Evolutionary conservation across 2,797 vertebrate species (phyloP), one percentile per base, ranked within the genome.

Genomic region (Lateolabrax maculatus): DNA sequence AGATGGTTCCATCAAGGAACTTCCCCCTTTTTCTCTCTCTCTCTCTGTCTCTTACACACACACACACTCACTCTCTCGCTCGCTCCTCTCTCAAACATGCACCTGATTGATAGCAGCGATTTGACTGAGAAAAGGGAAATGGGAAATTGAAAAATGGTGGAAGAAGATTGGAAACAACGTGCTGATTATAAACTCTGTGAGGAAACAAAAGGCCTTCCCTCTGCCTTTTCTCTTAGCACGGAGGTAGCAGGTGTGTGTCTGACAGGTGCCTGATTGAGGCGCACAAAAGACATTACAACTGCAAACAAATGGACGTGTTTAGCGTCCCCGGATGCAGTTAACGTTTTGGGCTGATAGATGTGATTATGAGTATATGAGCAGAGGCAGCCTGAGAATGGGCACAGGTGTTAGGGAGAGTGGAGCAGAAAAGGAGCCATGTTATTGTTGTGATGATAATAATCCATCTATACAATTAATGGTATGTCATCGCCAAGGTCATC

Each of bases 241-340:
- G 88, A 90, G 93, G 93, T 84, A 94, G 95, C 95, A 95, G 95
- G 93, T 94, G 92, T 89, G 91, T 90, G 89, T 93, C 89, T 94
- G 95, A 95, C 95, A 95, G 94, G 94, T 95, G 94, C 94, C 92
- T 95, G 95, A 95, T 95, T 95, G 95, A 95, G 90, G 89, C 83
- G 63, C 90, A 89, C 87, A 93, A 93, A 94, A 95, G 91, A 94
- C 93, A 95, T 95, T 95, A 94, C 94, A 94, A 94, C 93, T 90
- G 89, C 94, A 95, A 95, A 95, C 93, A 95, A 95, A 96, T 94
- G 93, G 93, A 91, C 86, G 91, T 93, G 93, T 93, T 95, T 94
- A 94, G 89, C 75, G 81, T 92, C 87, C 92, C 90, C 77, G 91
- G 91, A 88, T 92, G 91, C 90, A 85, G 90, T 93, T 93, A 91